A percentile compares a stretch with the other conserved stretches of the same genome.
These are phyloP conservation scores for Paramormyrops kingsleyae DNA, from an alignment of 2,113 vertebrate species.

Conservation along the genomic window DNA sequence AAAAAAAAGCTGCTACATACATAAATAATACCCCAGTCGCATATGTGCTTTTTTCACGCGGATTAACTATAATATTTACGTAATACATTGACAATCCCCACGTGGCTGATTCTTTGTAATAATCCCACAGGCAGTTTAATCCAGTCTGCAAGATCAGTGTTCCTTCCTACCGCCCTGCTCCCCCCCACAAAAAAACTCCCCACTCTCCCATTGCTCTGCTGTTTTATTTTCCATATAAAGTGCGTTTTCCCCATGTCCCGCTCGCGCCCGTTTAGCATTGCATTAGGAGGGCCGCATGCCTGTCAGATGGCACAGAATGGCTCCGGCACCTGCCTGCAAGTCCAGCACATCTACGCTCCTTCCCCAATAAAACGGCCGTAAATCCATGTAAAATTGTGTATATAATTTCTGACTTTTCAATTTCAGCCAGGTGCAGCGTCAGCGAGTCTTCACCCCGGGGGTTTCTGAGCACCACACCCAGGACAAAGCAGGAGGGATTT, in stretches of 20 bases:
- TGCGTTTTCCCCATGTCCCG: slow-evolving; percentile 44
- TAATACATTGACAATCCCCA: background rate
- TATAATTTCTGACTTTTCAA: slow-evolving; percentile 87
- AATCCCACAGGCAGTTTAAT: slow-evolving; percentile 60
- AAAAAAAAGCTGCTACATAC: background rate
- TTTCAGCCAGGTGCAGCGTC: slow-evolving; percentile 81
- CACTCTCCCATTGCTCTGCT: background rate
- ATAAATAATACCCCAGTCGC: background rate
- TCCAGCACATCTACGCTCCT: slow-evolving; percentile 75
- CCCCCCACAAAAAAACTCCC: background rate
- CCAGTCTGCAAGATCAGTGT: slow-evolving; percentile 48
- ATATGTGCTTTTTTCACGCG: background rate
- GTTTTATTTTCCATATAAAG: slow-evolving; percentile 24
- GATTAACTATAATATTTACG: slow-evolving; percentile 11
- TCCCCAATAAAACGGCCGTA: slow-evolving; percentile 82
- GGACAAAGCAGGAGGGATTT: slow-evolving; percentile 66
- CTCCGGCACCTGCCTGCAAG: slow-evolving; percentile 76
- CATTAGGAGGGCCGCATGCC: slow-evolving; percentile 73
- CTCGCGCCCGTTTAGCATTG: slow-evolving; percentile 68
- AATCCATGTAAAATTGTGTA: slow-evolving; percentile 84
- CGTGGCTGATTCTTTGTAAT: background rate
- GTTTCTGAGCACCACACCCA: background rate
- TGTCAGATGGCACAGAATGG: slow-evolving; percentile 76
- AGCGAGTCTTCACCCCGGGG: slow-evolving; percentile 47
- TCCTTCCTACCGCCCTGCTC: slow-evolving; percentile 31